These are phyloP conservation scores for Dasysyrphus albostriatus DNA, from an alignment of 2,888 invertebrate genomes.

Conservation along the genomic window DNA sequence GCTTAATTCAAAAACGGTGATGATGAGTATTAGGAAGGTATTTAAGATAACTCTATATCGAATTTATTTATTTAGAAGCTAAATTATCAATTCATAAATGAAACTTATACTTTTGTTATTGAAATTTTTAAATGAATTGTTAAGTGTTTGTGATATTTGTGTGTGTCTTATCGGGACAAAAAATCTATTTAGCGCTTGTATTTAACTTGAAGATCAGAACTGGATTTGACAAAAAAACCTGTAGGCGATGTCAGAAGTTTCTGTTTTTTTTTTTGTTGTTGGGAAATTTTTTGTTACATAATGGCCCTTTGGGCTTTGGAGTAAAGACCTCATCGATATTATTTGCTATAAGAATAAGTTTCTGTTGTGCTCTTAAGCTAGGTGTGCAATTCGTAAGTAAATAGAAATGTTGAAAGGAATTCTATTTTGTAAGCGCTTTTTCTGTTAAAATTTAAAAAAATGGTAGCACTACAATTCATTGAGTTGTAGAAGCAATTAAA, in stretches of 20 bases:
- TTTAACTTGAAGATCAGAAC: background rate
- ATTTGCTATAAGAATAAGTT: no score
- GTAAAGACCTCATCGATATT: no score
- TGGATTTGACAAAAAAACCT: constrained; percentile 2
- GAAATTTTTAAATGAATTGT: constrained; percentile 19
- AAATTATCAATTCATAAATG: constrained; percentile 58
- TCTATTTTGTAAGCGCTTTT: no score
- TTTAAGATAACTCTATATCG: constrained; percentile 27
- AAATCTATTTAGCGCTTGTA: constrained; percentile 2
- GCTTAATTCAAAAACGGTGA: constrained; percentile 24
- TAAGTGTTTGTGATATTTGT: background rate
- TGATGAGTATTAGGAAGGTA: constrained; percentile 11
- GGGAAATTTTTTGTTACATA: background rate
- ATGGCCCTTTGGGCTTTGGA: background rate
- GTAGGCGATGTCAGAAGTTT: background rate
- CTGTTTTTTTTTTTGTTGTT: background rate
- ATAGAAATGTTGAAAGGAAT: no score
- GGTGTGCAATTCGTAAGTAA: no score
- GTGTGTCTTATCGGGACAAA: background rate
- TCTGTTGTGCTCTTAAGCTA: no score
- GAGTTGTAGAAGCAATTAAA: no score
- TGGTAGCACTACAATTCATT: no score
- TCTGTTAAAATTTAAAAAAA: no score
- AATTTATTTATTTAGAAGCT: constrained; percentile 36
- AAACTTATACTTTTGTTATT: constrained; percentile 65